Evolutionary conservation across 1,140 invertebrate genomes (phyloP), one percentile per base, ranked within the genome.

Genomic region (Cephus cinctus): DNA sequence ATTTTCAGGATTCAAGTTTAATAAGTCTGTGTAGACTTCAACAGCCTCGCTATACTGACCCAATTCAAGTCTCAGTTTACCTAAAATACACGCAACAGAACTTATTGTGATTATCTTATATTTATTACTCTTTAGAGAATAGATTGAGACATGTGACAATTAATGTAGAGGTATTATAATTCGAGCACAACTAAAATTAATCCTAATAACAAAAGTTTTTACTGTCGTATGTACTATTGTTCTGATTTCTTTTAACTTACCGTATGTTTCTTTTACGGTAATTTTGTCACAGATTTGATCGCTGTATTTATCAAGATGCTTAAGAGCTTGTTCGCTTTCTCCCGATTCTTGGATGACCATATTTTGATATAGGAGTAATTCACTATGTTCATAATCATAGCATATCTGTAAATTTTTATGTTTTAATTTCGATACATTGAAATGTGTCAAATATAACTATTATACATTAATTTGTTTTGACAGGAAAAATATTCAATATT

Each of bases 371-470:
- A 99, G 78, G 20, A 99, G 75, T 54, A 99, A 78, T 75, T 99
- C 96, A 70, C 94, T 96, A 72, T 97, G 92, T 73, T 99, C 96
- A 80, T 97, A 98, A 74, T 98, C 96, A 70, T 88, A 90, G 41
- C 83, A 82, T 55, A 81, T 82, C 80, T 87, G 76, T 57, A 80
- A 59, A 64, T 55, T 56, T 66, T 30, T n/a, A n/a, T n/a, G n/a
- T n/a, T n/a, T n/a, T n/a, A n/a, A n/a, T n/a, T n/a, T n/a, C n/a
- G n/a, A n/a, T n/a, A n/a, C n/a, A n/a, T n/a, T n/a, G n/a, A n/a
- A n/a, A n/a, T n/a, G n/a, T n/a, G n/a, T n/a, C n/a, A n/a, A n/a
- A n/a, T n/a, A n/a, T n/a, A n/a, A n/a, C n/a, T n/a, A n/a, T n/a
- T n/a, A n/a, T n/a, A n/a, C n/a, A n/a, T n/a, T n/a, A n/a, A n/a